A percentile compares a stretch with the other conserved stretches of the same genome.
These are phyloP conservation scores for Scomber colias DNA, from an alignment of 2,113 vertebrate species.

Conservation along the genomic window DNA sequence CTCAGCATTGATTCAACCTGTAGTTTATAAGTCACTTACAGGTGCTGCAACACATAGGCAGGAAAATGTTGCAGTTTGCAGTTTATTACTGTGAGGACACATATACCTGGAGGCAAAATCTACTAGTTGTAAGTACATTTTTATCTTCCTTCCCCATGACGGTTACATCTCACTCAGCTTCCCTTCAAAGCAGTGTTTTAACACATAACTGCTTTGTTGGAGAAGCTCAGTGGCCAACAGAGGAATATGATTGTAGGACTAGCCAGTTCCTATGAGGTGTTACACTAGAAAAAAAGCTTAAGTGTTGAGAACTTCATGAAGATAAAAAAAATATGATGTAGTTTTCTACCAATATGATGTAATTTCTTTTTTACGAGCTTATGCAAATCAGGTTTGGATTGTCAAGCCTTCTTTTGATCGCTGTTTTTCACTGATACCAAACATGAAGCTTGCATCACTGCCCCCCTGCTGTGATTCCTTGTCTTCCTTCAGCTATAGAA, in stretches of 20 bases:
- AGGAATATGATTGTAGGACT: neutral
- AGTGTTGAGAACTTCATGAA: neutral
- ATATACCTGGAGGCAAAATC: constrained; percentile 1
- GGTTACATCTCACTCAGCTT: neutral
- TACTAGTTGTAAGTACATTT: neutral
- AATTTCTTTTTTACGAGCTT: constrained; percentile 1
- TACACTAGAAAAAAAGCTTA: neutral
- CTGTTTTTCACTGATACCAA: constrained; percentile 23
- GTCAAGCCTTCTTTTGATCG: constrained; percentile 35
- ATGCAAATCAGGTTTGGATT: constrained; percentile 14
- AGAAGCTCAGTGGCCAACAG: neutral
- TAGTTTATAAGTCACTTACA: neutral
- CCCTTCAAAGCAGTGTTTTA: neutral
- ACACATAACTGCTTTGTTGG: neutral
- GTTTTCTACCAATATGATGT: neutral
- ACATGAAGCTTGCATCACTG: constrained; percentile 31
- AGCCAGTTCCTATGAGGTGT: neutral
- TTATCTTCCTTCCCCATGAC: neutral
- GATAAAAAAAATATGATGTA: too few relatives aligned
- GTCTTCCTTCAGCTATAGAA: constrained; percentile 16
- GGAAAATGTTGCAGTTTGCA: neutral
- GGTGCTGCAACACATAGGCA: neutral
- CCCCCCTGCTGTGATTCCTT: neutral
- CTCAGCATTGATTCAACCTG: too few relatives aligned
- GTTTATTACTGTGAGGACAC: neutral